phyloP scores from a whole-genome alignment of 2,888 invertebrate genomes.

The Iphiclides podalirius region DNA sequence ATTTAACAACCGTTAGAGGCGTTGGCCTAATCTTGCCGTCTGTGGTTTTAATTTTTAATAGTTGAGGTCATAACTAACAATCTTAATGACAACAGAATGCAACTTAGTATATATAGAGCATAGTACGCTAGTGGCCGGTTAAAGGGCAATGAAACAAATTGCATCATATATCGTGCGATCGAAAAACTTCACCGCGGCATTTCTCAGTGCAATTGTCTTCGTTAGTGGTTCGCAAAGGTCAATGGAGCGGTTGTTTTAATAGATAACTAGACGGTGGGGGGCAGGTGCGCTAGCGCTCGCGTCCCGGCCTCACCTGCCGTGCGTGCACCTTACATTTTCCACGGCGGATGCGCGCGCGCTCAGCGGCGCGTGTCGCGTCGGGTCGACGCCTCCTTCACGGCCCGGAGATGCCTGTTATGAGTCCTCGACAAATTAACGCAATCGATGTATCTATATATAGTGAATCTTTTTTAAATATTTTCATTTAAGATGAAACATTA shows the following conservation, averaged over 20 bases:
- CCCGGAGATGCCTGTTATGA: slow-evolving; percentile 12
- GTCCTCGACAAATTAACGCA: no score
- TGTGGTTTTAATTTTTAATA: no score
- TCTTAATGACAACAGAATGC: no score
- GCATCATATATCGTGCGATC: not conserved
- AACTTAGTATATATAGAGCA: no score
- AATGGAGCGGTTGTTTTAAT: slow-evolving; percentile 14
- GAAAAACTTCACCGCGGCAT: slow-evolving; percentile 5
- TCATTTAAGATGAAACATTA: no score
- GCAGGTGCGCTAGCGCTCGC: slow-evolving; percentile 18
- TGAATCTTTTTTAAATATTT: no score
- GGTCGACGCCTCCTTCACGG: slow-evolving; percentile 52
- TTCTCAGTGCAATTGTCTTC: slow-evolving; percentile 5
- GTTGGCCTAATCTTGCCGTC: no score
- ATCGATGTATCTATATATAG: no score
- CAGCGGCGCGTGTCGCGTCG: slow-evolving; percentile 53
- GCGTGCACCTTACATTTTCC: slow-evolving; percentile 64
- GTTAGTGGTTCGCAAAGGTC: slow-evolving; percentile 21
- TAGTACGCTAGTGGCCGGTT: no score
- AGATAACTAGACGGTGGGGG: slow-evolving; percentile 1
- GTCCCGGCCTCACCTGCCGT: slow-evolving; percentile 41
- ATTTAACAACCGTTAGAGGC: no score
- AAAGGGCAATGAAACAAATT: slow-evolving; percentile 6
- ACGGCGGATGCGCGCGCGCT: slow-evolving; percentile 60
- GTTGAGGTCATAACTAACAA: no score